These are phyloP conservation scores for Macroramphosus scolopax DNA, from an alignment of 2,797 vertebrate species.

Conservation along the genomic window DNA sequence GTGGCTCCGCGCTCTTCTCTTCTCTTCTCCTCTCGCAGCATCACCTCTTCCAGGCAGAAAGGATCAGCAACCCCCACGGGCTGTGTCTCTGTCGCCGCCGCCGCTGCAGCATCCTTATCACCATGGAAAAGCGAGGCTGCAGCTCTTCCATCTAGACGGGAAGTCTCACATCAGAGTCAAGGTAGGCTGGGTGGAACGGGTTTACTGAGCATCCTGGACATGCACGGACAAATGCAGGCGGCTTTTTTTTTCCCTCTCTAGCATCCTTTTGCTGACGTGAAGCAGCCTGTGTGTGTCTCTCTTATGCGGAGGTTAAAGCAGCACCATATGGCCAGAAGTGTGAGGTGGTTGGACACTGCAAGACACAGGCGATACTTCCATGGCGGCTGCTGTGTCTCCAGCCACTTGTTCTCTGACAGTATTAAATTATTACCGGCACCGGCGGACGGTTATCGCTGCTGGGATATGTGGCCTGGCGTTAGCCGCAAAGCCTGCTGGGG, in stretches of 20 bases:
- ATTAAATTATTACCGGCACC: conserved; percentile 22
- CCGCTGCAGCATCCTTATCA: conserved; percentile 48
- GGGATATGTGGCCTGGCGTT: conserved; percentile 21
- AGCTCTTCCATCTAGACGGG: conserved; percentile 63
- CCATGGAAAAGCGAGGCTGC: conserved; percentile 63
- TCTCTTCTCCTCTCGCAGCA: conserved; percentile 29
- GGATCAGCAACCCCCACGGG: conserved; percentile 35
- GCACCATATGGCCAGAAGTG: conserved; percentile 30
- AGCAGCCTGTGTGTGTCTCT: conserved; percentile 25
- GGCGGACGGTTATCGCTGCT: conserved; percentile 17
- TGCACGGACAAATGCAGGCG: too few relatives aligned
- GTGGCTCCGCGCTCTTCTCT: conserved; percentile 52
- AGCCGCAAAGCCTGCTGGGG: conserved; percentile 19
- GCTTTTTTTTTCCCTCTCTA: background rate
- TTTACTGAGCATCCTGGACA: conserved; percentile 32
- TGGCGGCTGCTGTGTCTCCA: conserved; percentile 46
- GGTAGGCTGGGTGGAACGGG: conserved; percentile 67
- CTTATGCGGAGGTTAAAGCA: conserved; percentile 34
- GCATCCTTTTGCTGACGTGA: conserved; percentile 58
- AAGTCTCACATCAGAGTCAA: conserved; percentile 69
- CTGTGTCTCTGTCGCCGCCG: conserved; percentile 47
- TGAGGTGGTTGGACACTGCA: conserved; percentile 12
- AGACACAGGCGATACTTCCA: conserved; percentile 13
- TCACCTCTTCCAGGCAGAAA: conserved; percentile 29
- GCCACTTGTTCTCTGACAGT: conserved; percentile 5